phyloP scores from a whole-genome alignment of 2,113 vertebrate genomes.

The Anoura caudifer region DNA sequence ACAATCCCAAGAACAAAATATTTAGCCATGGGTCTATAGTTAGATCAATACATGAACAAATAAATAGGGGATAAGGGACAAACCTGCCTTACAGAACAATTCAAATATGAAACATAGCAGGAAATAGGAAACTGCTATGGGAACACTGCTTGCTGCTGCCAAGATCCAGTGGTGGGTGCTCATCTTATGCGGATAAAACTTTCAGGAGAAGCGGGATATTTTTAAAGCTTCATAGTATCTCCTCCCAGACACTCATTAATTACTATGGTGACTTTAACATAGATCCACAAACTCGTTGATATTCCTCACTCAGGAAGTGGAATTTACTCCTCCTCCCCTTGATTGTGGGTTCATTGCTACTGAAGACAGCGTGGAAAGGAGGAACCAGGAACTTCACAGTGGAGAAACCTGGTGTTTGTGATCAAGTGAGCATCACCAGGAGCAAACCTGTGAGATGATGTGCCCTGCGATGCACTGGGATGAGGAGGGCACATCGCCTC shows the following conservation, averaged over 20 bases:
- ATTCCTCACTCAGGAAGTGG: not conserved
- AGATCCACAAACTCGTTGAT: not conserved
- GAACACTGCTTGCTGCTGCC: not conserved
- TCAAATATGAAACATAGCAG: not conserved
- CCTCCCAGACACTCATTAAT: not conserved
- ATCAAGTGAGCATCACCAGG: not conserved
- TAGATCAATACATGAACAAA: not conserved
- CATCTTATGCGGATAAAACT: not conserved
- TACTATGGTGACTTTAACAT: not conserved
- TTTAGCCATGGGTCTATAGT: not conserved
- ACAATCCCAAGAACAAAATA: not conserved
- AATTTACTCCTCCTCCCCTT: not conserved
- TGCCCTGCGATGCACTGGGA: not conserved
- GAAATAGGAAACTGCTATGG: not conserved
- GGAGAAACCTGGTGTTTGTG: not conserved
- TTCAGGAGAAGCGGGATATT: not conserved
- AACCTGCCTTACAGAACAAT: not conserved
- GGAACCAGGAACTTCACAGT: not conserved
- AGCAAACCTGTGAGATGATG: not conserved
- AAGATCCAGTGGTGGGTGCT: not conserved
- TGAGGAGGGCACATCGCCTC: not conserved
- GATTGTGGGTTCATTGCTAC: not conserved
- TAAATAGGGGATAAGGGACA: not conserved
- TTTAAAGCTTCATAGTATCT: not conserved
- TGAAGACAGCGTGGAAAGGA: not conserved